These are phyloP conservation scores for Anoplolepis gracilipes DNA, from an alignment of 1,140 invertebrate species.

Conservation along the genomic window DNA sequence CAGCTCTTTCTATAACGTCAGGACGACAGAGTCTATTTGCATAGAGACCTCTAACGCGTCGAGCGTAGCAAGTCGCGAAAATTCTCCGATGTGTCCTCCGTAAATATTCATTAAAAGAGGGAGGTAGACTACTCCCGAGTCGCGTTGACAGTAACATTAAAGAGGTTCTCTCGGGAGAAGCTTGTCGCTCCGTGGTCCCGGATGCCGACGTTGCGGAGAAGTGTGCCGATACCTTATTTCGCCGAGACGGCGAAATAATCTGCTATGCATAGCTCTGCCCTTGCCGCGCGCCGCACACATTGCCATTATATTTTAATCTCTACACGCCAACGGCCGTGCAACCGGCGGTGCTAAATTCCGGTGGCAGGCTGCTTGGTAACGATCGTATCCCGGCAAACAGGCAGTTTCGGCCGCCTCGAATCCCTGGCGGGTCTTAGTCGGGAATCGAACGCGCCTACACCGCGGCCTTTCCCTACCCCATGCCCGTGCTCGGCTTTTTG, in stretches of 20 bases:
- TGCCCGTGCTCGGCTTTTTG: slow-evolving; percentile 62
- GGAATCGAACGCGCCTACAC: slow-evolving; percentile 53
- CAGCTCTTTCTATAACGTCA: neutral
- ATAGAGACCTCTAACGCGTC: slow-evolving; percentile 18
- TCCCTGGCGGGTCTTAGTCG: slow-evolving; percentile 49
- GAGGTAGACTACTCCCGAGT: slow-evolving; percentile 56
- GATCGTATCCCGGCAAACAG: neutral
- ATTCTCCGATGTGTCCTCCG: slow-evolving; percentile 62
- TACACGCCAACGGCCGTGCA: slow-evolving; percentile 34
- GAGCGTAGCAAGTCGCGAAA: slow-evolving; percentile 50
- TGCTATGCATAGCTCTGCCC: slow-evolving; percentile 70
- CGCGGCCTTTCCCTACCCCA: neutral
- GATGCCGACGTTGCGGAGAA: slow-evolving; percentile 38
- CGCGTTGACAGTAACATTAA: slow-evolving; percentile 44
- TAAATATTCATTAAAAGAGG: slow-evolving; percentile 73
- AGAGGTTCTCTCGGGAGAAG: slow-evolving; percentile 39
- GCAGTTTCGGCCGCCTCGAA: slow-evolving; percentile 49
- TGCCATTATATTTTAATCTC: slow-evolving; percentile 72
- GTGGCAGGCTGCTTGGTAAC: slow-evolving; percentile 30
- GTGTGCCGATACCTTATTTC: slow-evolving; percentile 64
- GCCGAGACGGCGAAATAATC: slow-evolving; percentile 70
- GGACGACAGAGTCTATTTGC: neutral
- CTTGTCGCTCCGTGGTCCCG: slow-evolving; percentile 36
- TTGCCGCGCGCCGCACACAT: slow-evolving; percentile 32
- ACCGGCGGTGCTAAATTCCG: slow-evolving; percentile 32